Evolutionary conservation across 2,888 invertebrate species (phyloP).

Genomic region (Rhagium mordax): DNA sequence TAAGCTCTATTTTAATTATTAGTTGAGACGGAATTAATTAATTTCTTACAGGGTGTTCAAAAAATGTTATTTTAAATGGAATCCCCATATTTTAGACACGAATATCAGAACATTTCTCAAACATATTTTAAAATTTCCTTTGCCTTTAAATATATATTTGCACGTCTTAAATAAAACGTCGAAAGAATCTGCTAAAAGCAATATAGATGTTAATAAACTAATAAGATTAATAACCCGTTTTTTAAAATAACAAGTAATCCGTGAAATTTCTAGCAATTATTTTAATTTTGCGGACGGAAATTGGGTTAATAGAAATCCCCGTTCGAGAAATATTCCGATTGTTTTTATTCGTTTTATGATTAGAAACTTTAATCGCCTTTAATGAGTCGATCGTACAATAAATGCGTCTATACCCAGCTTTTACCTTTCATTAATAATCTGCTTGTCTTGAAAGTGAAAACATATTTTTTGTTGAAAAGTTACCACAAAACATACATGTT

Average conservation of each 20-base stretch:
- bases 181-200: too few relatives aligned
- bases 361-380: slow-evolving; percentile 10
- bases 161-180: too few relatives aligned
- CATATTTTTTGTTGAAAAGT: background rate
- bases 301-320: slow-evolving; percentile 19
- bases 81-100: too few relatives aligned
- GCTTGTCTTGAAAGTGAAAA: background rate
- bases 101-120: too few relatives aligned
- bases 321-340: background rate
- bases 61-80: too few relatives aligned
- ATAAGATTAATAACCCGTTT: too few relatives aligned
- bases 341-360: slow-evolving; percentile 4
- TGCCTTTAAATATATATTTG: too few relatives aligned
- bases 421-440: background rate
- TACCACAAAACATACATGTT: background rate
- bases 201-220: background rate
- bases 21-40: too few relatives aligned
- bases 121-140: too few relatives aligned
- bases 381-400: slow-evolving; percentile 2
- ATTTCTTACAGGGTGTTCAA: too few relatives aligned
- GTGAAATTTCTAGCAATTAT: slow-evolving; percentile 6
- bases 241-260: too few relatives aligned
- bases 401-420: background rate
- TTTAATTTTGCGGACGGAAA: background rate
- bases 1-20: too few relatives aligned